Percentiles rank a stretch among this genome's conserved stretches.
Evolutionary conservation across 2,888 invertebrate genomes (phyloP).

Genomic region (Torymus aiolomorphi): DNA sequence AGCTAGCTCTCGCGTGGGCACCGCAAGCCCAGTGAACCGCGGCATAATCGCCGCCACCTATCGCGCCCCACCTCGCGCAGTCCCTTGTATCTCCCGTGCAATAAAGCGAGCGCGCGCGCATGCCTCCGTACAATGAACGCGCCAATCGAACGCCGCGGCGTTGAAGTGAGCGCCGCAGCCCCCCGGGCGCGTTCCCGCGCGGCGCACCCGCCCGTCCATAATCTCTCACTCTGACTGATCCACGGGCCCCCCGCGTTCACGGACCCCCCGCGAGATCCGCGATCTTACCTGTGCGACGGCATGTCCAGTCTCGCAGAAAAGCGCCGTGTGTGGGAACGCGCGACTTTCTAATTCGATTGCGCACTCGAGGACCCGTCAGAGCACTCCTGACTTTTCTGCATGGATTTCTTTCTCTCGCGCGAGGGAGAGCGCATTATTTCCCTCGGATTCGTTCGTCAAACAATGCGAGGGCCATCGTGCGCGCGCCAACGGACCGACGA

Average conservation of each 20-base stretch:
- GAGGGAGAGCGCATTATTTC: too few relatives aligned
- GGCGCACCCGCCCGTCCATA: slow-evolving; percentile 73
- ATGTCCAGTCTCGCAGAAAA: slow-evolving; percentile 74
- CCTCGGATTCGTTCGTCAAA: slow-evolving; percentile 64
- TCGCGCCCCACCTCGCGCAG: too few relatives aligned
- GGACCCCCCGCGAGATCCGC: slow-evolving; percentile 60
- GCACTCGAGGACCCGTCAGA: not conserved
- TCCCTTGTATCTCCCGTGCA: too few relatives aligned
- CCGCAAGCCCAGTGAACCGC: too few relatives aligned
- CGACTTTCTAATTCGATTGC: not conserved
- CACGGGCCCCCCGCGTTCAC: slow-evolving; percentile 40
- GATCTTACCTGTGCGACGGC: not conserved
- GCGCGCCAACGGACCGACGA: slow-evolving; percentile 72
- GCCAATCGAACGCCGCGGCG: too few relatives aligned
- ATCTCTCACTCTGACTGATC: slow-evolving; percentile 56
- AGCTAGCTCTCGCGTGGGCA: too few relatives aligned
- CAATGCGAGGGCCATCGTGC: slow-evolving; percentile 69
- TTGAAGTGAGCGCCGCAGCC: slow-evolving; percentile 62
- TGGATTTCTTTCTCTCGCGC: not conserved
- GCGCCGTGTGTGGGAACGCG: slow-evolving; percentile 57
- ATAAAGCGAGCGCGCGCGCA: too few relatives aligned
- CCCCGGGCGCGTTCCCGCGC: slow-evolving; percentile 74
- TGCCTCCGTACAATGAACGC: too few relatives aligned
- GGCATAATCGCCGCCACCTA: too few relatives aligned
- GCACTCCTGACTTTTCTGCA: slow-evolving; percentile 8